A percentile compares a stretch with the other conserved stretches of the same genome.
Evolutionary conservation across 2,113 vertebrate genomes (phyloP).

Genomic region (Cairina moschata): DNA sequence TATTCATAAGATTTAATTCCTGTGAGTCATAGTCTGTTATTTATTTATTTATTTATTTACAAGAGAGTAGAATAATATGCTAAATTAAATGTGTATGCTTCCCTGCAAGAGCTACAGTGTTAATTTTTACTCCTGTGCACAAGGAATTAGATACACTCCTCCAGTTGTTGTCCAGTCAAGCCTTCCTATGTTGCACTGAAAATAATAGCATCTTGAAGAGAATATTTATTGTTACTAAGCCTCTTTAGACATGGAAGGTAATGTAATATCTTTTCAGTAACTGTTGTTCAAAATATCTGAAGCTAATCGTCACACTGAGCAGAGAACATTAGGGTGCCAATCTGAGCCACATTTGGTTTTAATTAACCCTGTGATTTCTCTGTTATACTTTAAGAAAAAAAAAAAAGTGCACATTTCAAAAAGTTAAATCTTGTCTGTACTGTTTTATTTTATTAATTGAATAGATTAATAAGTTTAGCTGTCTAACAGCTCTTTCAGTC

Average conservation of each 20-base stretch:
- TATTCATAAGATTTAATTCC: not conserved
- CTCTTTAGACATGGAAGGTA: not conserved
- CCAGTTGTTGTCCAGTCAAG: not conserved
- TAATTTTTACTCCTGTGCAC: not conserved
- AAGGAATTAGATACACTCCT: not conserved
- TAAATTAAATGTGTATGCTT: not conserved
- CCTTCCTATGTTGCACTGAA: not conserved
- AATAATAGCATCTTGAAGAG: conserved; percentile 18
- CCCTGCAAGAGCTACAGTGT: not conserved
- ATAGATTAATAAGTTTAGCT: not conserved
- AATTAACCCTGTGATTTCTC: conserved; percentile 8
- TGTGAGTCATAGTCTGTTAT: not conserved
- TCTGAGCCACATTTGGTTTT: conserved; percentile 19
- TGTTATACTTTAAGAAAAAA: not conserved
- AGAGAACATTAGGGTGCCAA: not conserved
- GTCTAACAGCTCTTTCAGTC: not conserved
- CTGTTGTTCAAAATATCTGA: conserved; percentile 19
- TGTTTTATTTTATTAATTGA: not conserved
- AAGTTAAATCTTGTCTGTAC: not conserved
- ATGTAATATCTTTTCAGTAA: not conserved
- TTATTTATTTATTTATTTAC: not conserved
- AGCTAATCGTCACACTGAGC: not conserved
- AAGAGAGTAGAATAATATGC: not conserved
- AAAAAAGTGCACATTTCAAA: not conserved
- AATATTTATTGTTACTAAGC: conserved; percentile 26